Evolutionary conservation across 2,113 vertebrate species (phyloP).

Genomic region (Elgaria multicarinata): DNA sequence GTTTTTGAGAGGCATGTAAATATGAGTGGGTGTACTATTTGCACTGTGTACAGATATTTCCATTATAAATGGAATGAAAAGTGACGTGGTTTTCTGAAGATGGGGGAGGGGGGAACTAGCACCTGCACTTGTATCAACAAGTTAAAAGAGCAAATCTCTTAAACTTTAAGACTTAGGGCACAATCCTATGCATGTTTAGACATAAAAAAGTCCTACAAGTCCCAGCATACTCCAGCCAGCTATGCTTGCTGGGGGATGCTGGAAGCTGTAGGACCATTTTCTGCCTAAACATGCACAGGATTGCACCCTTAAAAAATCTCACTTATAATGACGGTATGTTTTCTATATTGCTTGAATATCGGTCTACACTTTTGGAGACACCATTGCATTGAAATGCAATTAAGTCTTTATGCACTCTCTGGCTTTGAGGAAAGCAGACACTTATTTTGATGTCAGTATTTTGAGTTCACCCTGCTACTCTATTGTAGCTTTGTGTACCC

Average conservation of each 20-base stretch:
- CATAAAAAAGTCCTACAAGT: too few relatives aligned
- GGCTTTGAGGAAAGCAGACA: slow-evolving; percentile 35
- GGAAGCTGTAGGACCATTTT: too few relatives aligned
- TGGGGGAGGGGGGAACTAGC: not conserved
- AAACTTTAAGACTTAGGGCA: not conserved
- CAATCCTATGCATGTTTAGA: too few relatives aligned
- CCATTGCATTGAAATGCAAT: not conserved
- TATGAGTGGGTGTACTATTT: slow-evolving; percentile 36
- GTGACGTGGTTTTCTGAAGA: slow-evolving; percentile 6
- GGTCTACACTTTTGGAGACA: slow-evolving; percentile 9
- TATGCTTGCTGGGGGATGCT: too few relatives aligned
- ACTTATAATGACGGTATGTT: slow-evolving; percentile 23
- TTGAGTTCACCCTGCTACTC: slow-evolving; percentile 41
- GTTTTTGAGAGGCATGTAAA: slow-evolving; percentile 44
- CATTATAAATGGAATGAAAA: slow-evolving; percentile 15
- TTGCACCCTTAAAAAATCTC: not conserved
- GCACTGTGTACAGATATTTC: slow-evolving; percentile 45
- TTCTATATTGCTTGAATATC: slow-evolving; percentile 40
- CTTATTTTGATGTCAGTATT: slow-evolving; percentile 35
- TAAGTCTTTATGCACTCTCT: slow-evolving; percentile 22
- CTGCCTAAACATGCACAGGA: too few relatives aligned
- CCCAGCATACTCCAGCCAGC: too few relatives aligned
- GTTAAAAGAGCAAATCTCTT: not conserved
- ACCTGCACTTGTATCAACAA: slow-evolving; percentile 38
- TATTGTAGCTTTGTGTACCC: slow-evolving; percentile 23